Evolutionary conservation across 2,888 invertebrate genomes (phyloP), one percentile per base, ranked within the genome.

Genomic region (Callosobruchus maculatus): DNA sequence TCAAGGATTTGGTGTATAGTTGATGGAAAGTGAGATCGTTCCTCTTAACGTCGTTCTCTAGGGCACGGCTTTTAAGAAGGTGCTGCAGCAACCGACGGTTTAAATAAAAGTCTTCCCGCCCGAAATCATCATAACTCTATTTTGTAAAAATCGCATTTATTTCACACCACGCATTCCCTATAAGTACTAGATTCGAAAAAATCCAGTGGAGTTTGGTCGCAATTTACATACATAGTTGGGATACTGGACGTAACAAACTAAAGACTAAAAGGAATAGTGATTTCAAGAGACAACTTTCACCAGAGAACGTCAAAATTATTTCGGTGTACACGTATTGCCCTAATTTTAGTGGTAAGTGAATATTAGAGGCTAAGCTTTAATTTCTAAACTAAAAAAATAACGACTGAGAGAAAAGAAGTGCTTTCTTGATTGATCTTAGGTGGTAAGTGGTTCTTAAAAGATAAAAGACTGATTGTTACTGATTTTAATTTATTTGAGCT

Each of bases 31-130:
- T 49, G 49, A 49, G 49, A 49, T 49, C 49, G 49, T 49, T 49
- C 49, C 49, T 49, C 49, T 49, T 49, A 49, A 49, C 83, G 83
- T 83, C 83, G 84, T 84, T 85, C 84, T 81, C 81, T 79, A 77
- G 83, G 85, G 85, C 84, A 83, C 84, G 84, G 85, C 85, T 85
- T 85, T 85, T 83, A 82, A 79, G 78, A 80, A 84, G 85, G 83
- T 84, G 84, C 84, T 86, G 85, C 81, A 83, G 83, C 84, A 84
- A 85, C 85, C 84, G 85, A 80, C 81, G 82, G 82, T 83, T 84
- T 83, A 80, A 80, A 79, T 77, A 81, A 81, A 86, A 86, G 87
- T 87, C 87, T 87, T 87, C 87, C 87, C 86, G 86, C 87, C 87
- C 86, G 85, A 85, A 85, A 86, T 84, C 85, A 84, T 49, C 49